phyloP scores from a whole-genome alignment of 2,888 invertebrate species.

The Ecliptopera silaceata region DNA sequence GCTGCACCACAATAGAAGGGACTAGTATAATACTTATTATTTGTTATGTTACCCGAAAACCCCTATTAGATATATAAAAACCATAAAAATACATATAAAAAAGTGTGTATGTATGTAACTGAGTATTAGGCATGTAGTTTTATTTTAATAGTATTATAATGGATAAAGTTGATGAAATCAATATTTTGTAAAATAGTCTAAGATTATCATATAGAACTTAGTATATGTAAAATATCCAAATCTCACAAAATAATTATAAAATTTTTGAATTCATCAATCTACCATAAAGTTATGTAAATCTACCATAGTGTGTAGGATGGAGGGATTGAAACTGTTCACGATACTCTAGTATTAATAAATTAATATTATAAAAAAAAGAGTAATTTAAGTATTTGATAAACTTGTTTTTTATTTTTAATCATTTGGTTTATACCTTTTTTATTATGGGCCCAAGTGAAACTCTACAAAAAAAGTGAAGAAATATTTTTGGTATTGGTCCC shows the following conservation, averaged over 20 bases:
- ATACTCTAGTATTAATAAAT: too few relatives aligned
- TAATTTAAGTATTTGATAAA: not conserved
- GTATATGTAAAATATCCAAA: not conserved
- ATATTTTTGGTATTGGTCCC: too few relatives aligned
- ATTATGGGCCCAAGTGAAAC: too few relatives aligned
- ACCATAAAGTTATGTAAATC: constrained; percentile 27
- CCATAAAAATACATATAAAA: not conserved
- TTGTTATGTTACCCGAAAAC: not conserved
- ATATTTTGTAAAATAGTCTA: not conserved
- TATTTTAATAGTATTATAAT: not conserved
- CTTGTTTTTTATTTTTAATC: too few relatives aligned
- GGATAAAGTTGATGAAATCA: constrained; percentile 10
- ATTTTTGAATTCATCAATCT: constrained; percentile 12
- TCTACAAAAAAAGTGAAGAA: too few relatives aligned
- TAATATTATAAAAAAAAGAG: too few relatives aligned
- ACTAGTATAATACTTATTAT: constrained; percentile 34
- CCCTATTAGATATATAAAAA: not conserved
- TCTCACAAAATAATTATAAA: too few relatives aligned
- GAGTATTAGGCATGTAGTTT: not conserved
- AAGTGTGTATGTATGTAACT: too few relatives aligned
- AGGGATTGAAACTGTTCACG: constrained; percentile 26
- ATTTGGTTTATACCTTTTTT: too few relatives aligned
- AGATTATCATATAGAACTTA: too few relatives aligned
- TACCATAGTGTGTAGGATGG: constrained; percentile 29
- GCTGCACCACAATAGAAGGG: constrained; percentile 32